phyloP scores from a whole-genome alignment of 1,140 invertebrate species.

The Drosophila sturtevanti region DNA sequence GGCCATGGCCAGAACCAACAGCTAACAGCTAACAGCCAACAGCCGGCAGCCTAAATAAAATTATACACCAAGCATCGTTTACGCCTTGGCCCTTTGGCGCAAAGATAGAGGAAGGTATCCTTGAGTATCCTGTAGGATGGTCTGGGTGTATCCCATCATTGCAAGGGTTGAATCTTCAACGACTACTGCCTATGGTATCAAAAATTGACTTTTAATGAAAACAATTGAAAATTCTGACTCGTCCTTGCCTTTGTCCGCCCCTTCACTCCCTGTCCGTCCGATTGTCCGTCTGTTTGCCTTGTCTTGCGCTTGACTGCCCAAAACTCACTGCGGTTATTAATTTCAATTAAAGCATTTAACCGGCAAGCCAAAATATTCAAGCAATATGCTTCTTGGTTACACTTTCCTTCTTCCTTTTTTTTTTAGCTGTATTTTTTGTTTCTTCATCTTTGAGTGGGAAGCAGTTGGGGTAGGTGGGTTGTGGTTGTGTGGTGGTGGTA shows the following conservation, averaged over 20 bases:
- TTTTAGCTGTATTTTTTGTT: conserved; percentile 1
- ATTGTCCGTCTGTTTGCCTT: not conserved
- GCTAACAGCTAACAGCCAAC: conserved; percentile 30
- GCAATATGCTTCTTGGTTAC: conserved; percentile 42
- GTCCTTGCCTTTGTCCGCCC: conserved; percentile 30
- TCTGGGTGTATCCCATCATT: not conserved
- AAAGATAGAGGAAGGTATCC: not conserved
- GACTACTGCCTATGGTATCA: conserved; percentile 33
- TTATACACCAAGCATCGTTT: conserved; percentile 63
- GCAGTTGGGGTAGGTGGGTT: no score
- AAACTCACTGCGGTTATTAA: conserved; percentile 75
- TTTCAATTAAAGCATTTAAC: conserved; percentile 82
- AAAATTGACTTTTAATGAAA: conserved; percentile 82
- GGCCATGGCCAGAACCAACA: conserved; percentile 66
- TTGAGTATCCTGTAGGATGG: no score
- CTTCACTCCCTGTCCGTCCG: not conserved
- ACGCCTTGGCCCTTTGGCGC: conserved; percentile 11
- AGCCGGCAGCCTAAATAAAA: conserved; percentile 77
- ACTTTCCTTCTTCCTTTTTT: conserved; percentile 11
- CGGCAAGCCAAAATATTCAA: conserved; percentile 60
- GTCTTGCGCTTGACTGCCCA: conserved; percentile 20
- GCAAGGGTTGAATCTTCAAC: conserved; percentile 52
- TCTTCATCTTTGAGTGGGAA: not conserved
- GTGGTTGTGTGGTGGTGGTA: no score
- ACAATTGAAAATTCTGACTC: conserved; percentile 72